A percentile compares a stretch with the other conserved stretches of the same genome.
These are phyloP conservation scores for Amia ocellicauda DNA, from an alignment of 2,113 vertebrate genomes.

Conservation along the genomic window DNA sequence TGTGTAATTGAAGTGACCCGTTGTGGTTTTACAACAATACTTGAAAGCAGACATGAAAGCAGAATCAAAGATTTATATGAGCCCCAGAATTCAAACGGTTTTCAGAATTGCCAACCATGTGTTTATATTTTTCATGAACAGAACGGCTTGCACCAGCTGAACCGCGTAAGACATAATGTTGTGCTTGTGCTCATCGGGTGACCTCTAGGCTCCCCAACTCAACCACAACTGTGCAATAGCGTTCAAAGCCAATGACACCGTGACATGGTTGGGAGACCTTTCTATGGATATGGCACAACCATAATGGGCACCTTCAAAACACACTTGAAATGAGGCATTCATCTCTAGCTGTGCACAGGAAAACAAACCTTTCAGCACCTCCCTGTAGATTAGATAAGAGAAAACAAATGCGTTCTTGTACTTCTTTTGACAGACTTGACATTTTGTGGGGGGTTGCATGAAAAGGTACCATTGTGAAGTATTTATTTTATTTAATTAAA, in stretches of 20 bases:
- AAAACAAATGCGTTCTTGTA: too few relatives aligned
- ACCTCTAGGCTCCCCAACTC: not conserved
- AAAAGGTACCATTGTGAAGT: too few relatives aligned
- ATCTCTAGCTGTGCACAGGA: not conserved
- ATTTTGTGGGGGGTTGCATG: too few relatives aligned
- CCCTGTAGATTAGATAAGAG: too few relatives aligned
- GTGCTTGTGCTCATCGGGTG: not conserved
- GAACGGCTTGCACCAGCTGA: not conserved
- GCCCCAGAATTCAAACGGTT: not conserved
- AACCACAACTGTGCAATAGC: not conserved
- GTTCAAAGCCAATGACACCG: not conserved
- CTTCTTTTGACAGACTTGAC: too few relatives aligned
- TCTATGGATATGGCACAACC: not conserved
- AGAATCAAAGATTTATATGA: not conserved
- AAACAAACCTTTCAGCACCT: too few relatives aligned
- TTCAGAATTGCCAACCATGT: not conserved
- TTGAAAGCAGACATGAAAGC: not conserved
- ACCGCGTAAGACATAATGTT: not conserved
- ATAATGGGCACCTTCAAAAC: not conserved
- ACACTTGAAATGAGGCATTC: not conserved
- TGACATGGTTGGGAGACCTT: not conserved
- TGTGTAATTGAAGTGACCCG: not conserved
- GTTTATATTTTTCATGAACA: not conserved
- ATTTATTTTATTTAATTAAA: too few relatives aligned
- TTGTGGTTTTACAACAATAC: not conserved